Percentiles rank a stretch among this genome's conserved stretches.
These are phyloP conservation scores for Meloidogyne floridensis DNA, from an alignment of 1,140 invertebrate genomes.

Conservation along the genomic window DNA sequence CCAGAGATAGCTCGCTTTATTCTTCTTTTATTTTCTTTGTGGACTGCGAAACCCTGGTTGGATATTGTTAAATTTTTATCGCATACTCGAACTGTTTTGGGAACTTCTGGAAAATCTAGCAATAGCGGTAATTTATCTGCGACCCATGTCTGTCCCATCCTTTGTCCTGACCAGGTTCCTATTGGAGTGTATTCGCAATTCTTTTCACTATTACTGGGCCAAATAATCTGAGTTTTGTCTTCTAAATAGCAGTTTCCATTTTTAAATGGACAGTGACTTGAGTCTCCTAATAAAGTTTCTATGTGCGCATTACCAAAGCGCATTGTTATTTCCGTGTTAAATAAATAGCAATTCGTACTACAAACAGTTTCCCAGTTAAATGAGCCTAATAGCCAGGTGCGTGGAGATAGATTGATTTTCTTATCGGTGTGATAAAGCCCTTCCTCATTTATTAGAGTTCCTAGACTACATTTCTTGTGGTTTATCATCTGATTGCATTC, in stretches of 20 bases:
- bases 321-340: background rate
- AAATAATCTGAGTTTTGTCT: conserved; percentile 7
- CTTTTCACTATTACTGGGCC: background rate
- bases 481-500: conserved; percentile 1
- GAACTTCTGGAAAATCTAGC: background rate
- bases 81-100: conserved; percentile 2
- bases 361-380: background rate
- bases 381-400: background rate
- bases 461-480: conserved; percentile 11
- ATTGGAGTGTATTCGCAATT: background rate
- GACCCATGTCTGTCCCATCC: background rate
- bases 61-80: background rate
- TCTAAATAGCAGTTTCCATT: background rate
- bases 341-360: conserved; percentile 17
- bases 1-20: background rate
- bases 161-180: background rate
- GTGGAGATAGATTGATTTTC: background rate
- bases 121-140: background rate
- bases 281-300: background rate
- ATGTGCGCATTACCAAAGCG: background rate
- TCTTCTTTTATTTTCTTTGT: background rate
- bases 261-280: background rate
- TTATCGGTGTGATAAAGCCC: conserved; percentile 7
- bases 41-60: conserved; percentile 1
- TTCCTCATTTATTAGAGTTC: background rate